Evolutionary conservation across 2,797 vertebrate genomes (phyloP).

Genomic region (Crenichthys baileyi): DNA sequence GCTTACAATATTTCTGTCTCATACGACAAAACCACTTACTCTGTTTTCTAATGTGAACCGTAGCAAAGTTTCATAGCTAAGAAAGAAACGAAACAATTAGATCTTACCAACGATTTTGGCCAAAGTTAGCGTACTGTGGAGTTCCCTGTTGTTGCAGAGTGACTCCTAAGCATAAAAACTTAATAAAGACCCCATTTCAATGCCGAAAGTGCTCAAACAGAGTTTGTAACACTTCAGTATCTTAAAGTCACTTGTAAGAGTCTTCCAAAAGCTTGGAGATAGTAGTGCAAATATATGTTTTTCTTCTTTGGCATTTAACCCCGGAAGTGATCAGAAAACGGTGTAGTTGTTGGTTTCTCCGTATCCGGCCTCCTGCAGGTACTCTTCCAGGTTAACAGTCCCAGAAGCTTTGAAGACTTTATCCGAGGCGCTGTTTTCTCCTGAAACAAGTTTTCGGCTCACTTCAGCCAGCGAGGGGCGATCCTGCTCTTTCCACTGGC

Average conservation of each 20-base stretch:
- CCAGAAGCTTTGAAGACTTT: constrained; percentile 85
- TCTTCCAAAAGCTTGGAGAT: constrained; percentile 14
- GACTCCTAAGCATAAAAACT: neutral
- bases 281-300: constrained; percentile 31
- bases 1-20: constrained; percentile 29
- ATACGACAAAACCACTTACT: neutral
- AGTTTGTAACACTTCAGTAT: constrained; percentile 19
- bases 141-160: neutral
- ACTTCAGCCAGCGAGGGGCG: constrained; percentile 82
- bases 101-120: constrained; percentile 5
- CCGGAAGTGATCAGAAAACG: constrained; percentile 80
- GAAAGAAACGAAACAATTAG: constrained; percentile 7
- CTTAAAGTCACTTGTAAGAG: constrained; percentile 17
- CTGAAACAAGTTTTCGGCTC: constrained; percentile 76
- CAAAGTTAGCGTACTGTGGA: constrained; percentile 8
- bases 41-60: constrained; percentile 7
- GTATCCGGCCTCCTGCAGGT: constrained; percentile 87
- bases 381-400: constrained; percentile 84
- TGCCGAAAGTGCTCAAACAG: constrained; percentile 15
- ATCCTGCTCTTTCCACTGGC: constrained; percentile 86
- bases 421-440: constrained; percentile 83
- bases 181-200: neutral
- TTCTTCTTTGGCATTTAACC: constrained; percentile 9
- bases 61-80: neutral
- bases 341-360: constrained; percentile 83